Evolutionary conservation across 2,888 invertebrate genomes (phyloP).

Genomic region (Pedicia rivosa): DNA sequence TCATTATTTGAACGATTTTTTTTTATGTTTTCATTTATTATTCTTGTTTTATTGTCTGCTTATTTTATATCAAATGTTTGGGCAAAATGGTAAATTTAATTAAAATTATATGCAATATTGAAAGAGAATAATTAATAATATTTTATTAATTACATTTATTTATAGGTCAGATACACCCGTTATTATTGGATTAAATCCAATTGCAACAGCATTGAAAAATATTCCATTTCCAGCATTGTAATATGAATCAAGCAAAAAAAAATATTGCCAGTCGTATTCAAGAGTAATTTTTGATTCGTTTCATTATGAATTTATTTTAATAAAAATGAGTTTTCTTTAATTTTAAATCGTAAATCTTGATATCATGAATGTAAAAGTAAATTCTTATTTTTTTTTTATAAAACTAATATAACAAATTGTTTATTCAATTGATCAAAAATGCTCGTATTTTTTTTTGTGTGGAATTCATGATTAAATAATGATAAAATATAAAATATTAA

Average conservation of each 20-base stretch:
- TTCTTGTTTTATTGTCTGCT: constrained; percentile 44
- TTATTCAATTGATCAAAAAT: too few species aligned
- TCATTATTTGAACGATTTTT: constrained; percentile 32
- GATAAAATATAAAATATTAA: too few species aligned
- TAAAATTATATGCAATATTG: too few species aligned
- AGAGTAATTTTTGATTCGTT: constrained; percentile 12
- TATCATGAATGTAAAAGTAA: too few species aligned
- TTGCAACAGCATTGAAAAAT: constrained; percentile 44
- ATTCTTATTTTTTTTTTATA: too few species aligned
- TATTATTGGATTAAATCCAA: constrained; percentile 59
- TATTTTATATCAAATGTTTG: constrained; percentile 60
- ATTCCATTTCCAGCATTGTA: constrained; percentile 74
- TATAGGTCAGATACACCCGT: constrained; percentile 54
- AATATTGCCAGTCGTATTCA: constrained; percentile 37
- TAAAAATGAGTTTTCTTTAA: too few species aligned
- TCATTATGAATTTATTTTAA: background rate
- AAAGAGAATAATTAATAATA: too few species aligned
- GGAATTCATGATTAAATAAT: background rate
- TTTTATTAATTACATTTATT: too few species aligned
- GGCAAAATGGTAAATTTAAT: too few species aligned
- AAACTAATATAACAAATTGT: too few species aligned
- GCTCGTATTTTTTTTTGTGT: background rate
- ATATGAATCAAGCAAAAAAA: constrained; percentile 62
- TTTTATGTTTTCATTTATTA: constrained; percentile 50
- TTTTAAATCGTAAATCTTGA: too few species aligned